phyloP scores from a whole-genome alignment of 1,140 invertebrate genomes.

The Neodiprion lecontei region DNA sequence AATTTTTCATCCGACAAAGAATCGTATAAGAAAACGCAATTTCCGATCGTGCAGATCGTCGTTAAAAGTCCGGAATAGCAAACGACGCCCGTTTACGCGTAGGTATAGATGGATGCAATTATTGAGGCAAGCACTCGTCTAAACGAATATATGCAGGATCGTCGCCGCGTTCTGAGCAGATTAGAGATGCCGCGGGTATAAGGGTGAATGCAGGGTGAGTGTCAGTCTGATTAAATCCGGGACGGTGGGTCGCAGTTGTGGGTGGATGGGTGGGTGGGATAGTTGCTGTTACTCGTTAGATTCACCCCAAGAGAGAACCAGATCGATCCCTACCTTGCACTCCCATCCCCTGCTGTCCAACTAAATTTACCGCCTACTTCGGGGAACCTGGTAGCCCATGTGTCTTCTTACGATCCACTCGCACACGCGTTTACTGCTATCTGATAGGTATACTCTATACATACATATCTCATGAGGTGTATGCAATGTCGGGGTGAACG shows the following conservation, averaged over 20 bases:
- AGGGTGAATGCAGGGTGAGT: not conserved
- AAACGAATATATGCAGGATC: not conserved
- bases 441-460: too few relatives aligned
- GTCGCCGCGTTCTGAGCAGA: not conserved
- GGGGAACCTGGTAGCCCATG: not conserved
- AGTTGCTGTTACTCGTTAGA: not conserved
- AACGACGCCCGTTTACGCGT: too few relatives aligned
- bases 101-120: too few relatives aligned
- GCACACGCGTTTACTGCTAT: too few relatives aligned
- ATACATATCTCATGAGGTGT: too few relatives aligned
- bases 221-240: not conserved
- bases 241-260: not conserved
- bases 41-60: too few relatives aligned
- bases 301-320: not conserved
- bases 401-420: too few relatives aligned
- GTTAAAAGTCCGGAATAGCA: too few relatives aligned
- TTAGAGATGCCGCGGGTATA: not conserved
- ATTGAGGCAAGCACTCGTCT: not conserved
- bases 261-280: not conserved
- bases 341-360: not conserved
- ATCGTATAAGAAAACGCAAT: too few relatives aligned
- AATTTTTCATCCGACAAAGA: too few relatives aligned
- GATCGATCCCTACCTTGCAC: not conserved
- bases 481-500: too few relatives aligned
- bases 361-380: constrained; percentile 1